Evolutionary conservation across 2,113 vertebrate species (phyloP), one percentile per base, ranked within the genome.

Genomic region (Chamaetylas fuelleborni): DNA sequence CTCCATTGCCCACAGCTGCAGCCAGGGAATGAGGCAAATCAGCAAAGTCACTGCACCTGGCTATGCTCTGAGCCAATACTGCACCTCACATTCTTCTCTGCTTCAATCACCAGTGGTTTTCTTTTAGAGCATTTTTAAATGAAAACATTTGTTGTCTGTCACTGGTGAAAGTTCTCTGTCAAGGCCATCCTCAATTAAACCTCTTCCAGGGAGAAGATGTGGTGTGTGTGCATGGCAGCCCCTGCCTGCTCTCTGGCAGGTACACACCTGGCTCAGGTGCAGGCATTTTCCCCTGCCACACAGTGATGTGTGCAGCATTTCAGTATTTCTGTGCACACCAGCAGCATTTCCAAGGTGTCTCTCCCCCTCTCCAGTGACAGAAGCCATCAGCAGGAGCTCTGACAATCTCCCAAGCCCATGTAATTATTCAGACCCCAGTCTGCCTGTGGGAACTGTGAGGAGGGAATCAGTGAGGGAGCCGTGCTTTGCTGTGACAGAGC

Each of bases 391-490:
- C 86, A 73, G 74, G 43, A 74, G 25, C 48, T 77, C 74, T 53
- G 79, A 38, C 70, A 53, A 8, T 85, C 92, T 86, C 66, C 60
- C 67, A 70, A 82, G 19, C 58, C 71, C 2, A 0, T 80, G 92
- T 72, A 82, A 94, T 93, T 95, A 79, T 57, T 69, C 61, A 72
- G 79, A 80, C 5, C 76, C 36, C 28, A 6, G 34, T 26, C 54
- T 88, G 79, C 33, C 45, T 33, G 20, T 57, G 25, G 43, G 71
- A 76, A 13, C 67, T 8, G 2, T 60, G 42, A 93, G 79, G 4
- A 1, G 42, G 33, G 57, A 69, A 70, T 70, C 70, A 24, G 66
- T 25, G 15, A 76, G 74, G 61, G 74, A 88, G 82, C 71, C 42
- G 61, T 66, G 67, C 67, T 74, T 54, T 86, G 29, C 51, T 65